phyloP scores from a whole-genome alignment of 2,888 invertebrate species.

The Nipponacmea schrenckii region DNA sequence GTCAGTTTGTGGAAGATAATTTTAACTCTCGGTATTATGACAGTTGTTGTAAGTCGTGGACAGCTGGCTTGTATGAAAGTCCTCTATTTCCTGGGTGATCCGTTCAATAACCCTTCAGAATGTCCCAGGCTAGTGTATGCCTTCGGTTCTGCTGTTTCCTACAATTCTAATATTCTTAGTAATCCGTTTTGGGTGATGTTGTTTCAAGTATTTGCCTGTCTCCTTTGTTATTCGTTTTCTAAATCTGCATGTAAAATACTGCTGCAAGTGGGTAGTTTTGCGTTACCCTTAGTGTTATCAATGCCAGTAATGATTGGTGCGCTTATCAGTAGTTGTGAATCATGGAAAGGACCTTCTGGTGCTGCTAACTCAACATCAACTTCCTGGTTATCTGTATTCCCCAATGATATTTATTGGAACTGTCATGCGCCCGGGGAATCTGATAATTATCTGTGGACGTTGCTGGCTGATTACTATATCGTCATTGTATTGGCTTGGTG shows the following conservation, averaged over 20 bases:
- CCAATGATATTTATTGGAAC: slow-evolving; percentile 91
- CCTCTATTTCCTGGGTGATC: slow-evolving; percentile 39
- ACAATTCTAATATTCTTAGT: slow-evolving; percentile 29
- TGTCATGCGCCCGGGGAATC: slow-evolving; percentile 81
- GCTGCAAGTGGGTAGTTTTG: slow-evolving; percentile 96
- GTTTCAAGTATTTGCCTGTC: slow-evolving; percentile 84
- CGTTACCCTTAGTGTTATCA: slow-evolving; percentile 92
- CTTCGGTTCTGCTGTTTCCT: slow-evolving; percentile 35
- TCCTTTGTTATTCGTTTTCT: slow-evolving; percentile 90
- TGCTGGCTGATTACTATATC: slow-evolving; percentile 46
- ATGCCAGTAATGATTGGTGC: slow-evolving; percentile 90
- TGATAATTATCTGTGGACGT: slow-evolving; percentile 37
- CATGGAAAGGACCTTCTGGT: slow-evolving; percentile 72
- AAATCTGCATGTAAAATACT: slow-evolving; percentile 97
- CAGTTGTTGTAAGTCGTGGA: slow-evolving; percentile 69
- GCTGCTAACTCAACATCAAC: slow-evolving; percentile 10
- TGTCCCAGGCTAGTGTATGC: slow-evolving; percentile 46
- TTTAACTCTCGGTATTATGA: slow-evolving; percentile 80
- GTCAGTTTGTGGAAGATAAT: slow-evolving; percentile 91
- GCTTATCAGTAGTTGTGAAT: slow-evolving; percentile 87
- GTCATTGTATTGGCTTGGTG: slow-evolving; percentile 55
- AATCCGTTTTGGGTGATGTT: slow-evolving; percentile 51
- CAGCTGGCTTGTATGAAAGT: slow-evolving; percentile 44
- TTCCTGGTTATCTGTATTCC: slow-evolving; percentile 75
- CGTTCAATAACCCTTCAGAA: slow-evolving; percentile 31